phyloP scores from a whole-genome alignment of 2,888 invertebrate species.

The Agrilus cyanescens region DNA sequence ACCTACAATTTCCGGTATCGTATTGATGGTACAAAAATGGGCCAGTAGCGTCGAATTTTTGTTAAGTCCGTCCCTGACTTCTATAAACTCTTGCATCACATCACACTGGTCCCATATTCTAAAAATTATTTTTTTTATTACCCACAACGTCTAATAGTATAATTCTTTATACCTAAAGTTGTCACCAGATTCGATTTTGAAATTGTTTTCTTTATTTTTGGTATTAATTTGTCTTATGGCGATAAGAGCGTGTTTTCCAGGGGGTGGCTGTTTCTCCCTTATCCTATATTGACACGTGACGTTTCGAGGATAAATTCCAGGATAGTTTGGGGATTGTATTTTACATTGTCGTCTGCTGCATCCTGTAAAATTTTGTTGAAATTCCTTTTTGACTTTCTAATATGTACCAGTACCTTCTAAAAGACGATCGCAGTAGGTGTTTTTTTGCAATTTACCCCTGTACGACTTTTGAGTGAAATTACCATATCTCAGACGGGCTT shows the following conservation, averaged over 20 bases:
- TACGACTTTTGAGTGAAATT: conserved; percentile 61
- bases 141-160: conserved; percentile 22
- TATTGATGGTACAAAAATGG: conserved; percentile 70
- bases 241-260: conserved; percentile 62
- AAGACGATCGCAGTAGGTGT: conserved; percentile 70
- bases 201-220: conserved; percentile 53
- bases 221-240: conserved; percentile 67
- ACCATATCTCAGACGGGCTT: conserved; percentile 66
- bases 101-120: conserved; percentile 77
- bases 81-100: conserved; percentile 69
- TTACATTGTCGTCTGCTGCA: conserved; percentile 54
- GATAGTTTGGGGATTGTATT: conserved; percentile 82
- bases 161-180: conserved; percentile 63
- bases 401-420: conserved; percentile 40
- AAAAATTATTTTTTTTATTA: conserved; percentile 17
- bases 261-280: conserved; percentile 41
- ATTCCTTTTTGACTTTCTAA: too few relatives aligned
- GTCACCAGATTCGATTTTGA: conserved; percentile 34
- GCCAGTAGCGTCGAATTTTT: conserved; percentile 60
- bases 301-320: conserved; percentile 79
- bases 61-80: conserved; percentile 68
- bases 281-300: conserved; percentile 46
- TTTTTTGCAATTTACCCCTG: conserved; percentile 62
- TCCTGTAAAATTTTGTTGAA: conserved; percentile 22
- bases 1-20: conserved; percentile 67